Base-by-base conservation (phyloP, 1,140 invertebrate species). In the Popillia japonica region DNA sequence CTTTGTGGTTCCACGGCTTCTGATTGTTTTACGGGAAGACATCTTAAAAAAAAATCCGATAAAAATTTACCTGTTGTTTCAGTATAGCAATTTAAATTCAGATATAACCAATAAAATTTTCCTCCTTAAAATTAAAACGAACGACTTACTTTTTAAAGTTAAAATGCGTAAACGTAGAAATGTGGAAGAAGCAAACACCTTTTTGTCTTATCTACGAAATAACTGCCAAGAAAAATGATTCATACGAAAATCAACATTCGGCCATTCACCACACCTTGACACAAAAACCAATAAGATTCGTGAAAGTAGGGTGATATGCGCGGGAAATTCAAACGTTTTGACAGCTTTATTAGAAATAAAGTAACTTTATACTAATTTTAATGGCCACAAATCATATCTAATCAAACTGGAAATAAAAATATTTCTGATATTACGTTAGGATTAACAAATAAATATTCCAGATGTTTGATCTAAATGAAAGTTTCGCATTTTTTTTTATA, bases 1-100 rank as follows among this genome's bases (percentile, higher is more conserved):
- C 89, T 99, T 98, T 27, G 94, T 95, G 20, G 94, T 96, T 61
- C 93, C 94, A 82, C 95, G 93, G 85, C 95, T 94, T 82, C 94
- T 94, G 78, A 95, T 94, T 80, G 95, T 95, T 91, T 98, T 98
- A 78, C 96, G 92, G 78, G 96, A 96, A 79, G 96, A 97, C 96
- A 98, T 98, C 61, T 64, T 64, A 64, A 27, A 22, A 59, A 64
- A 64, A 23, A 9, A n/a, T n/a, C n/a, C 3, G 23, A 22, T n/a
- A n/a, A n/a, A n/a, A n/a, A n/a, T n/a, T n/a, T n/a, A n/a, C n/a
- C n/a, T n/a, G n/a, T 64, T 64, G 11, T 11, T 48, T 48, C 44
- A 48, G 10, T 48, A 14, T 4, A 48, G 44, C 11, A 48, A 14
- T n/a, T n/a, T n/a, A 48, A 2, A 48, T 11, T 14, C 44, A 48